phyloP scores from a whole-genome alignment of 2,888 invertebrate genomes.

The Chalcosyrphus nemorum region DNA sequence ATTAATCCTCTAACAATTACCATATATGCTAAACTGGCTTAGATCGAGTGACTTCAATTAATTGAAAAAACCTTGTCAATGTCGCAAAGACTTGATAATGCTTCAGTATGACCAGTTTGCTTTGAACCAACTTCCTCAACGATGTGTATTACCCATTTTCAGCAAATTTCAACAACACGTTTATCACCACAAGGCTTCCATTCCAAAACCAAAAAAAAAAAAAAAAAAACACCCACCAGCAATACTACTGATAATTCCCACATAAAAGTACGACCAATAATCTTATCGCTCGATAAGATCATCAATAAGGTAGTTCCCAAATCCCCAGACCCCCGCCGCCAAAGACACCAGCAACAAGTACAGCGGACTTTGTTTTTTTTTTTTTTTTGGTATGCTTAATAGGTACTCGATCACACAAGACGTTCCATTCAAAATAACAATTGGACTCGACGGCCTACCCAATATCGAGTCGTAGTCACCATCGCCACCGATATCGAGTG shows the following conservation, averaged over 20 bases:
- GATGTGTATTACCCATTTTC: not conserved
- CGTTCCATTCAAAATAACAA: constrained; percentile 31
- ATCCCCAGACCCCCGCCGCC: not conserved
- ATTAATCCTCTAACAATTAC: not conserved
- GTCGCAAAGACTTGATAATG: not conserved
- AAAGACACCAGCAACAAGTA: not conserved
- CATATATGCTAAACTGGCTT: not conserved
- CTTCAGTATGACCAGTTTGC: not conserved
- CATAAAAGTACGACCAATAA: constrained; percentile 7
- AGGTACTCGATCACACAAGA: constrained; percentile 6
- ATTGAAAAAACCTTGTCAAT: constrained; percentile 13
- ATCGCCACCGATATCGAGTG: constrained; percentile 2
- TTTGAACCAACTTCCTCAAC: constrained; percentile 20
- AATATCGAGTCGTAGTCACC: not conserved
- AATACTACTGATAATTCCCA: not conserved
- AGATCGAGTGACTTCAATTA: not conserved
- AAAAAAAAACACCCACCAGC: not conserved
- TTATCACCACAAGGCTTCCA: constrained; percentile 19
- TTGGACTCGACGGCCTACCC: constrained; percentile 28
- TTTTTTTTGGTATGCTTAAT: constrained; percentile 35
- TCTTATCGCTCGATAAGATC: constrained; percentile 11
- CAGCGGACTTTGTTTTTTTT: no score
- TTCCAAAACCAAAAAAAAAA: not conserved
- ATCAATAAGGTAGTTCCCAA: constrained; percentile 3
- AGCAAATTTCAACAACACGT: not conserved